Evolutionary conservation across 1,140 invertebrate genomes (phyloP).

Genomic region (Fopius arisanus): DNA sequence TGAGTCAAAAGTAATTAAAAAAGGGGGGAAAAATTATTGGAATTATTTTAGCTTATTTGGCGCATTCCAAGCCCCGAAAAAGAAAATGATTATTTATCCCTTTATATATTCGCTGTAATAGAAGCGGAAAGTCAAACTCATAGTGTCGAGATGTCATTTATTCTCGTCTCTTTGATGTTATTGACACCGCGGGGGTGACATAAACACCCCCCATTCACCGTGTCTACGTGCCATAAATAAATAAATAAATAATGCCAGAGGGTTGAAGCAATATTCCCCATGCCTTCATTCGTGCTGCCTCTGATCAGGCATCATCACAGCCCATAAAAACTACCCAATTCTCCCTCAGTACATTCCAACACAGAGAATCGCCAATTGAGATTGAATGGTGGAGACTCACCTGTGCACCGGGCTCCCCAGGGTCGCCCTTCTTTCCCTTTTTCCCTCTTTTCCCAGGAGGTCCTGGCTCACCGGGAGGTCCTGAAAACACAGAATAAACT

Average conservation of each 20-base stretch:
- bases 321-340: constrained; percentile 22
- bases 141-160: no score
- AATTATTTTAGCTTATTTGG: not conserved
- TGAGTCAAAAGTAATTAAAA: constrained; percentile 55
- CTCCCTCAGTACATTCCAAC: not conserved
- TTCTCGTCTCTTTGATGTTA: no score
- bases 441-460: constrained; percentile 84
- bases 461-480: constrained; percentile 74
- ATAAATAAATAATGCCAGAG: not conserved
- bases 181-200: no score
- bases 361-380: not conserved
- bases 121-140: no score
- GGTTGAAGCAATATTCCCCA: not conserved
- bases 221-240: not conserved
- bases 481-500: constrained; percentile 65
- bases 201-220: no score
- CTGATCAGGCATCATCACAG: constrained; percentile 1
- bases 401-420: constrained; percentile 76
- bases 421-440: constrained; percentile 87
- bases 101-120: no score
- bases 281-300: not conserved
- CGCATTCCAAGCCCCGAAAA: not conserved
- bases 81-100: no score
- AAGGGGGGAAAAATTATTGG: not conserved
- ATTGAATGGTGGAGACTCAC: constrained; percentile 64